These are phyloP conservation scores for Planiliza haematocheilus DNA, from an alignment of 2,113 vertebrate species.

Conservation along the genomic window DNA sequence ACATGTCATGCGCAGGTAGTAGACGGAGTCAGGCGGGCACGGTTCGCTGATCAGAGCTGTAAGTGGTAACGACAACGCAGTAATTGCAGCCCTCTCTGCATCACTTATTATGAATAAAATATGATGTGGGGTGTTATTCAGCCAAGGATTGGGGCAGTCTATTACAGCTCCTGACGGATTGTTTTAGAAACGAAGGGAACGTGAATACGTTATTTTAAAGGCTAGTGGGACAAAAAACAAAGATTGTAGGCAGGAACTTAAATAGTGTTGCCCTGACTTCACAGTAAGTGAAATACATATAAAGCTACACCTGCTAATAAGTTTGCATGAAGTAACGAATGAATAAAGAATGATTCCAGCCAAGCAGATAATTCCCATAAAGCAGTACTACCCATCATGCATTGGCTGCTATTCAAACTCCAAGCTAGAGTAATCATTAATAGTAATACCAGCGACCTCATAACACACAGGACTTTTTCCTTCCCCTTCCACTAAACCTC, in stretches of 20 bases:
- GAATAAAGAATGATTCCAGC: conserved; percentile 41
- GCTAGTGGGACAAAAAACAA: conserved; percentile 23
- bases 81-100: conserved; percentile 76
- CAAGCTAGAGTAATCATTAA: conserved; percentile 20
- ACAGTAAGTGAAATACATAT: not conserved
- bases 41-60: conserved; percentile 58
- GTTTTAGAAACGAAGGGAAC: conserved; percentile 47
- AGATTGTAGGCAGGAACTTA: not conserved
- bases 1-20: conserved; percentile 41
- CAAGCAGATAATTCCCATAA: conserved; percentile 32
- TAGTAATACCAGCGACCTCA: conserved; percentile 10
- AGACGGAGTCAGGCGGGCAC: conserved; percentile 46
- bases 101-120: conserved; percentile 82
- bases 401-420: conserved; percentile 6
- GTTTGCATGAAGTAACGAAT: conserved; percentile 21
- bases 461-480: conserved; percentile 14
- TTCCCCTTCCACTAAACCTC: conserved; percentile 2
- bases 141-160: conserved; percentile 57
- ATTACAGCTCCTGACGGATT: conserved; percentile 65
- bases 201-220: conserved; percentile 49
- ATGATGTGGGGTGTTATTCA: conserved; percentile 76
- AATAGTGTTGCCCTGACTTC: not conserved
- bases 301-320: conserved; percentile 10
- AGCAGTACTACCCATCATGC: conserved; percentile 3
- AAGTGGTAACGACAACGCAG: conserved; percentile 61